Percentiles rank a stretch among this genome's conserved stretches.
Conservation (phyloP, 2,113 vertebrate genomes). For the Cricetomys ansorgei region DNA sequence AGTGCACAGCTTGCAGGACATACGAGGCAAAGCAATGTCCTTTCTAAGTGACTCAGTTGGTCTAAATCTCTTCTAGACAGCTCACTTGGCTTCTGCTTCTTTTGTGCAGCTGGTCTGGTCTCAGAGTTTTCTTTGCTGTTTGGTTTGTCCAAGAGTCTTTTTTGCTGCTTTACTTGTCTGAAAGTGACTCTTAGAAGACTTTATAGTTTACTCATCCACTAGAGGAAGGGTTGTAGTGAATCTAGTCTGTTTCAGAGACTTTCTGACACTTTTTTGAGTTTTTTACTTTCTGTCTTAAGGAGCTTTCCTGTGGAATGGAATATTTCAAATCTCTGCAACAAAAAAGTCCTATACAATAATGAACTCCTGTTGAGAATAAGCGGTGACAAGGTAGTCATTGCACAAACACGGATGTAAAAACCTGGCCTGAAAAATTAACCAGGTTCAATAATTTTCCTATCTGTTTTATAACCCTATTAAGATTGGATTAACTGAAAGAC, state of each 20-base stretch:
- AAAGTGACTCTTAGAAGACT: neutral
- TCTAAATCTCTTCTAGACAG: neutral
- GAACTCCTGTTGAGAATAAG: neutral
- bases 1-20: neutral
- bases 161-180: neutral
- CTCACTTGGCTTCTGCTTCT: neutral
- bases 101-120: neutral
- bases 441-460: neutral
- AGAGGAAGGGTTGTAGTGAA: neutral
- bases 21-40: too few relatives aligned
- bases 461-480: neutral
- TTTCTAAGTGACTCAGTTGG: neutral
- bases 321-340: neutral
- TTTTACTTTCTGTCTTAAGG: neutral
- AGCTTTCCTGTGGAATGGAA: neutral
- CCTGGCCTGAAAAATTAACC: neutral
- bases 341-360: neutral
- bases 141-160: neutral
- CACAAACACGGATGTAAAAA: neutral
- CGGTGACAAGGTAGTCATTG: neutral
- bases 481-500: neutral
- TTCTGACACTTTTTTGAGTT: neutral
- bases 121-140: neutral
- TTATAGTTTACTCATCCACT: neutral
- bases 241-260: neutral